Conservation (phyloP, 2,113 vertebrate genomes). For the Oriolus oriolus region DNA sequence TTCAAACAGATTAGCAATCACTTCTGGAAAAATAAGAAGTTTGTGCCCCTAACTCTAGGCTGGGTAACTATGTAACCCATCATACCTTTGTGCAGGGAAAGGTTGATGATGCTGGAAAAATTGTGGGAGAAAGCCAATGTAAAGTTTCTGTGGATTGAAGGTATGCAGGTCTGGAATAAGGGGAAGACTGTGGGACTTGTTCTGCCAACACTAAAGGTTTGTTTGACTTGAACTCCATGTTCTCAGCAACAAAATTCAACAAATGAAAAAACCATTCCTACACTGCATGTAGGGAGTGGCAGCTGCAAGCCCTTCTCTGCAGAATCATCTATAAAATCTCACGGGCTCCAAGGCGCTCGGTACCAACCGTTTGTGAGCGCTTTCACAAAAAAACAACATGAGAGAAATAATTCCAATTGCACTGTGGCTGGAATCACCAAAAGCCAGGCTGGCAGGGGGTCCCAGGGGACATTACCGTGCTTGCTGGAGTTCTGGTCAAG, state of each 20-base stretch:
- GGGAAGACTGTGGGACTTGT: background rate
- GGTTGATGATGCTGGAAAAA: background rate
- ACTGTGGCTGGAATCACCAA: background rate
- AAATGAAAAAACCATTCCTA: background rate
- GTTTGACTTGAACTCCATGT: background rate
- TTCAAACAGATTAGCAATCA: background rate
- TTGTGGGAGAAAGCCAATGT: background rate
- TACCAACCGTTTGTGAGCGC: background rate
- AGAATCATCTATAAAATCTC: background rate
- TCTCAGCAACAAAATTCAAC: background rate
- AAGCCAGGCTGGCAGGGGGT: background rate
- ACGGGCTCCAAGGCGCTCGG: fast-evolving
- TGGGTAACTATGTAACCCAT: background rate
- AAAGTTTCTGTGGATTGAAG: background rate
- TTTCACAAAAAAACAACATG: fast-evolving
- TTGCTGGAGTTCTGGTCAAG: constrained; percentile 94
- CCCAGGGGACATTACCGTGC: constrained; percentile 74
- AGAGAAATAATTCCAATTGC: background rate
- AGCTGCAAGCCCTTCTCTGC: background rate
- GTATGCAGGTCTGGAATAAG: background rate
- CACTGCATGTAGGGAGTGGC: background rate
- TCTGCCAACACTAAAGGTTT: background rate
- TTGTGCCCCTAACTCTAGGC: background rate
- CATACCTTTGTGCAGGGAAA: background rate
- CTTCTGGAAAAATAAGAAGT: background rate